Base-by-base conservation (phyloP, 2,797 vertebrate genomes). In the Lacerta agilis region DNA sequence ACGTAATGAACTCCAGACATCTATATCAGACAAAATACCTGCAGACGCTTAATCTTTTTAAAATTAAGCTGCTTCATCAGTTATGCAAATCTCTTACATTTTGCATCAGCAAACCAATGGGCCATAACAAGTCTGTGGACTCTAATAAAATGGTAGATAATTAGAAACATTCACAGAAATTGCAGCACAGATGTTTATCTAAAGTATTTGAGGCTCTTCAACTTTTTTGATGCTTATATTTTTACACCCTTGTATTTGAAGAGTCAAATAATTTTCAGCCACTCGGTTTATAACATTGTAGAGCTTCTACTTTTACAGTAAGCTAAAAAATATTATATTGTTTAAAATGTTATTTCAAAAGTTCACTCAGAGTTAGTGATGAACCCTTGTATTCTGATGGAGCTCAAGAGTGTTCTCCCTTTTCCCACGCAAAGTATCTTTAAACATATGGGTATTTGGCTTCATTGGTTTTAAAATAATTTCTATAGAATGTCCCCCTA, bases 1-100 rank as follows among this genome's bases (percentile, higher is more conserved):
- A 49, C 87, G 83, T 89, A 84, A 55, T 66, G 81, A 93, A 86
- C 43, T 64, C 58, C 91, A 61, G 83, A 90, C 67, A 79, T 83
- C 85, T 76, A 18, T 73, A 80, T 55, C 77, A 58, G 33, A 67
- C 43, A 73, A 87, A 87, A 87, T 73, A 67, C 69, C 69, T 76
- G 43, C 69, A 43, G 36, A 41, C 5, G 25, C 43, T 75, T 83
- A 76, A 84, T 84, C n/a, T 79, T 67, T 75, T 90, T 67, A 79
- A 83, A 75, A 83, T 67, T 79, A 87, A 80, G 41, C 69, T 84
- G 45, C 86, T 90, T 80, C 69, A 84, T 58, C 58, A 80, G n/a
- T 87, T 84, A 83, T 87, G 76, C 55, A 87, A 67, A 75, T 84
- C 27, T 66, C 55, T 80, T 85, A 66, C 18, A 76, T 87, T 87